phyloP scores from a whole-genome alignment of 2,113 vertebrate species.

The Gambusia affinis region DNA sequence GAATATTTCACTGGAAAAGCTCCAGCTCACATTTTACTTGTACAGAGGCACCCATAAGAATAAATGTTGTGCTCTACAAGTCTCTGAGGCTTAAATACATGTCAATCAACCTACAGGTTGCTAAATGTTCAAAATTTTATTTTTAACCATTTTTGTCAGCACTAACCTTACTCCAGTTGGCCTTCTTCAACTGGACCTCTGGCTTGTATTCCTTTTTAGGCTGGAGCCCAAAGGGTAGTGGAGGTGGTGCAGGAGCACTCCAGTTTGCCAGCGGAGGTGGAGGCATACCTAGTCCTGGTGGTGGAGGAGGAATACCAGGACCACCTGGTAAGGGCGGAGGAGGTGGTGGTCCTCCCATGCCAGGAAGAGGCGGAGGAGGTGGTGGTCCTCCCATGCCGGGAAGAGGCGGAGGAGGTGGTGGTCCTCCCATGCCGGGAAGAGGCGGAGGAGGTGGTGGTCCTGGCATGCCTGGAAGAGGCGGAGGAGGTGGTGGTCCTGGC shows the following conservation, averaged over 20 bases:
- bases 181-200: conserved; percentile 83
- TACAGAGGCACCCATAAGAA: conserved; percentile 17
- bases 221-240: conserved; percentile 81
- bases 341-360: conserved; percentile 53
- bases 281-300: conserved; percentile 71
- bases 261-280: conserved; percentile 76
- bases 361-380: conserved; percentile 67
- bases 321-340: conserved; percentile 46
- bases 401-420: background rate
- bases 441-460: conserved; percentile 58
- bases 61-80: background rate
- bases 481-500: conserved; percentile 18
- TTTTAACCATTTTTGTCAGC: background rate
- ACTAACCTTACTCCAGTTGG: conserved; percentile 89
- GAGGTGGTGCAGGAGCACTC: conserved; percentile 47
- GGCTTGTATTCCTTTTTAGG: conserved; percentile 88
- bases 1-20: conserved; percentile 41
- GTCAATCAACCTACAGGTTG: background rate
- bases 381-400: conserved; percentile 56
- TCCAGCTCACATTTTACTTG: conserved; percentile 16
- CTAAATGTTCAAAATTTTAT: background rate
- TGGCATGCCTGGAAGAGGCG: conserved; percentile 41
- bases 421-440: conserved; percentile 43
- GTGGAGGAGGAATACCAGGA: conserved; percentile 76
- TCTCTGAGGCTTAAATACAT: too few relatives aligned